These are phyloP conservation scores for Ichneumon xanthorius DNA, from an alignment of 2,888 invertebrate species.

Conservation along the genomic window DNA sequence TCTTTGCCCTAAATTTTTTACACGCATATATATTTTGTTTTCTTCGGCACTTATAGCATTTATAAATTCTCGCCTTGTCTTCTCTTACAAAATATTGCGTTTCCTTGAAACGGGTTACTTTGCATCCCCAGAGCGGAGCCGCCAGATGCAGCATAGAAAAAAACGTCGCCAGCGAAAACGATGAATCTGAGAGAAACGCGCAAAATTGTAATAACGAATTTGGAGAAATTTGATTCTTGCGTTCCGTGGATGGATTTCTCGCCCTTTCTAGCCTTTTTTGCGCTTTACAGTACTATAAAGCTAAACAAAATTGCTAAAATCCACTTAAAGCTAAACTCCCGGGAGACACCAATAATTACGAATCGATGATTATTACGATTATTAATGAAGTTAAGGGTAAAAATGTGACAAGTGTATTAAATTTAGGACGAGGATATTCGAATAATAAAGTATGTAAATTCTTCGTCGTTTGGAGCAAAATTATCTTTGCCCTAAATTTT, in stretches of 20 bases:
- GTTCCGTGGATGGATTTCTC: no score
- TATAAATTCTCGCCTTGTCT: conserved; percentile 35
- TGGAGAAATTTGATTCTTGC: neutral
- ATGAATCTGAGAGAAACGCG: conserved; percentile 88
- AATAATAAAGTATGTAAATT: conserved; percentile 80
- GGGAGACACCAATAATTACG: conserved; percentile 43
- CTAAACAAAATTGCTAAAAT: conserved; percentile 15
- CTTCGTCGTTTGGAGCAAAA: conserved; percentile 73
- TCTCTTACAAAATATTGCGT: conserved; percentile 34
- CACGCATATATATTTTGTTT: neutral
- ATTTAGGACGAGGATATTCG: conserved; percentile 57
- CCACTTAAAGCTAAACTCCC: conserved; percentile 35
- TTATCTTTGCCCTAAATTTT: conserved; percentile 53
- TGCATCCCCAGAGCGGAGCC: conserved; percentile 85
- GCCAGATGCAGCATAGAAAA: conserved; percentile 91
- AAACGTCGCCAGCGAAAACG: conserved; percentile 97
- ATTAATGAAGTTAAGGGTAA: conserved; percentile 29
- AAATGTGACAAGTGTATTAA: conserved; percentile 29
- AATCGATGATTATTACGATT: conserved; percentile 42
- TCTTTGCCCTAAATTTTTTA: conserved; percentile 53
- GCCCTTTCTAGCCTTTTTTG: no score
- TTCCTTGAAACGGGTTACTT: conserved; percentile 48
- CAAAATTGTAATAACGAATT: no score
- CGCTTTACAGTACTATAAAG: no score
- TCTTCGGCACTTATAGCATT: conserved; percentile 36